phyloP scores from a whole-genome alignment of 1,140 invertebrate genomes.

The Cydia fagiglandana region DNA sequence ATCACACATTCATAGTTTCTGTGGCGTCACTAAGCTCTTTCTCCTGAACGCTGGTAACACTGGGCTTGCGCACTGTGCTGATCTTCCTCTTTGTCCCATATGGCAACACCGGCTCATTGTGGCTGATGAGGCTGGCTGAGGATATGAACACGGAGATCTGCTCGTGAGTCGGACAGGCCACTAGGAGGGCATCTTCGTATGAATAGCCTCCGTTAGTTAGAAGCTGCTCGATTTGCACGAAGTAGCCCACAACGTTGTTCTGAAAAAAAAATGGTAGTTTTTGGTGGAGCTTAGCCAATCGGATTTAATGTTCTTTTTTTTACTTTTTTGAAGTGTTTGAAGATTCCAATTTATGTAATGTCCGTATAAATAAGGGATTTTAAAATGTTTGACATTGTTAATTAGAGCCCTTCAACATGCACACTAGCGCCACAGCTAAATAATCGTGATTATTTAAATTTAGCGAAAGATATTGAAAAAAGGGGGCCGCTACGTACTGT shows the following conservation, averaged over 20 bases:
- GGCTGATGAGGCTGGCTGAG: conserved; percentile 83
- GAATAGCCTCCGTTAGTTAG: conserved; percentile 86
- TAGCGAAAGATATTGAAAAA: too few relatives aligned
- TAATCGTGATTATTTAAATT: too few relatives aligned
- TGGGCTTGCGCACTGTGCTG: conserved; percentile 61
- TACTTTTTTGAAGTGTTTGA: too few relatives aligned
- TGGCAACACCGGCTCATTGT: conserved; percentile 67
- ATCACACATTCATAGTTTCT: conserved; percentile 37
- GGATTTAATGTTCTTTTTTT: too few relatives aligned
- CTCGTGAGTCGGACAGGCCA: conserved; percentile 93
- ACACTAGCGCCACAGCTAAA: too few relatives aligned
- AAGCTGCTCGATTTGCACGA: conserved; percentile 90
- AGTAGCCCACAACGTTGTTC: conserved; percentile 93
- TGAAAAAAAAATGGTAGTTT: conserved; percentile 70
- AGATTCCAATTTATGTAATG: neutral
- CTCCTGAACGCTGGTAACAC: conserved; percentile 57
- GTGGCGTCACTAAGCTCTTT: conserved; percentile 32
- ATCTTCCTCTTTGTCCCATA: conserved; percentile 68
- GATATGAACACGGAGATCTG: conserved; percentile 94
- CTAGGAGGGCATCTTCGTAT: conserved; percentile 89
- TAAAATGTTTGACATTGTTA: too few relatives aligned
- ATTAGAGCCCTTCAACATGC: too few relatives aligned
- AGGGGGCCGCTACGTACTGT: too few relatives aligned
- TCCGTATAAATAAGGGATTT: too few relatives aligned
- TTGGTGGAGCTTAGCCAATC: neutral